phyloP scores from a whole-genome alignment of 2,113 vertebrate genomes.

The Haemorhous mexicanus region DNA sequence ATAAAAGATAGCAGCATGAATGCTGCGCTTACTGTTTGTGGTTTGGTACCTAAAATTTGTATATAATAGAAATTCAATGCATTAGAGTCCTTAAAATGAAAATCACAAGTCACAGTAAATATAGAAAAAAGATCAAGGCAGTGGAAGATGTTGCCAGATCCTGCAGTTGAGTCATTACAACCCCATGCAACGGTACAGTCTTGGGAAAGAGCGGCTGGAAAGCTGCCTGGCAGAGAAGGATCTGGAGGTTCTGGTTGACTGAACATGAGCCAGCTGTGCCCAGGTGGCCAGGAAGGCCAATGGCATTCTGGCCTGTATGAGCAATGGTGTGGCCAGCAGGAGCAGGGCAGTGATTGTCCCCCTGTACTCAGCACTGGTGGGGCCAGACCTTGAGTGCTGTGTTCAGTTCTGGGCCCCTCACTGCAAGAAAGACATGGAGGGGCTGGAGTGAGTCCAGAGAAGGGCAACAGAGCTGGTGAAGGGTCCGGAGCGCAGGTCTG shows the following conservation, averaged over 20 bases:
- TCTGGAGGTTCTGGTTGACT: rapidly evolving
- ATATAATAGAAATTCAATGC: background rate
- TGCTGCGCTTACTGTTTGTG: background rate
- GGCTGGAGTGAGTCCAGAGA: rapidly evolving
- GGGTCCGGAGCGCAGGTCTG: too few relatives aligned
- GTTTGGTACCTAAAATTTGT: background rate
- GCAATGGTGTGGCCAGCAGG: background rate
- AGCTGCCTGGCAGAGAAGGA: background rate
- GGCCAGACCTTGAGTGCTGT: rapidly evolving
- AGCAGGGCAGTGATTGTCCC: rapidly evolving
- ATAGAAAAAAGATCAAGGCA: background rate
- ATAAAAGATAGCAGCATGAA: background rate
- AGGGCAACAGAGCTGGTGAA: background rate
- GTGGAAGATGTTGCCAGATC: background rate
- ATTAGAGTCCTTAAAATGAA: background rate
- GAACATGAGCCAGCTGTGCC: background rate
- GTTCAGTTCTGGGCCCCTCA: background rate
- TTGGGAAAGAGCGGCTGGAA: background rate
- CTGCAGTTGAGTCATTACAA: background rate
- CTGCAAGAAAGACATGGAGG: rapidly evolving
- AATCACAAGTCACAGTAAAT: background rate
- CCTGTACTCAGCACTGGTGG: rapidly evolving
- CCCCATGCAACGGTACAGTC: background rate
- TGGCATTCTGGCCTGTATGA: background rate
- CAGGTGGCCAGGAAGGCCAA: background rate